These are phyloP conservation scores for Andrena praecox DNA, from an alignment of 2,888 invertebrate species.

Conservation along the genomic window DNA sequence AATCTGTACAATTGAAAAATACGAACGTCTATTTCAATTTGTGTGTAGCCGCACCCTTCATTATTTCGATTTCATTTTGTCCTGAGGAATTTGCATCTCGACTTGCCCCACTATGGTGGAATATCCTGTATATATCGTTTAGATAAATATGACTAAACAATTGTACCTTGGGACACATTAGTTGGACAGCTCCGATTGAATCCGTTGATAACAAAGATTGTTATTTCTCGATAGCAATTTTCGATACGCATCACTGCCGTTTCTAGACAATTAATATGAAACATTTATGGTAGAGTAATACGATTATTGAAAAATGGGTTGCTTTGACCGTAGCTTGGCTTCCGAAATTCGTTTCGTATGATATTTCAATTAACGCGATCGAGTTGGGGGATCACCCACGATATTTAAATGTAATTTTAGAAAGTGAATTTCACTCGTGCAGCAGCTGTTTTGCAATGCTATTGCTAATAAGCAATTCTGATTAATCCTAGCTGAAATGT, in stretches of 20 bases:
- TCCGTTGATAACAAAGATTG: slow-evolving; percentile 38
- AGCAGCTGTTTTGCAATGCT: slow-evolving; percentile 20
- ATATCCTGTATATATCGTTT: slow-evolving; percentile 32
- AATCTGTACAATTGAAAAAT: too few relatives aligned
- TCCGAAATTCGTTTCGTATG: slow-evolving; percentile 4
- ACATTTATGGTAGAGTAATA: slow-evolving; percentile 22
- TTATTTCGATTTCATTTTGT: too few relatives aligned
- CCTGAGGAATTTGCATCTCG: too few relatives aligned
- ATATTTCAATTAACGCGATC: slow-evolving; percentile 14
- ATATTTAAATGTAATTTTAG: slow-evolving; percentile 17
- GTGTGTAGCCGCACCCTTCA: too few relatives aligned
- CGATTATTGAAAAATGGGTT: slow-evolving; percentile 18
- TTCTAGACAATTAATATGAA: slow-evolving; percentile 12
- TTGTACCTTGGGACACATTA: slow-evolving; percentile 49
- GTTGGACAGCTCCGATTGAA: slow-evolving; percentile 50
- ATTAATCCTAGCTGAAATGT: slow-evolving; percentile 16
- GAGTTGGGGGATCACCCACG: not conserved
- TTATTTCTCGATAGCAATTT: slow-evolving; percentile 45
- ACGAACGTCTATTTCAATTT: too few relatives aligned
- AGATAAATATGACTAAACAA: slow-evolving; percentile 36
- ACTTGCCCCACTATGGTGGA: not conserved
- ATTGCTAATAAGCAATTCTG: not conserved
- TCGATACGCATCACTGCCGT: slow-evolving; percentile 50
- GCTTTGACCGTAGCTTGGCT: not conserved
- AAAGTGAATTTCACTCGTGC: slow-evolving; percentile 27